phyloP scores from a whole-genome alignment of 2,888 invertebrate species.

The Meiosimyza platycephala region DNA sequence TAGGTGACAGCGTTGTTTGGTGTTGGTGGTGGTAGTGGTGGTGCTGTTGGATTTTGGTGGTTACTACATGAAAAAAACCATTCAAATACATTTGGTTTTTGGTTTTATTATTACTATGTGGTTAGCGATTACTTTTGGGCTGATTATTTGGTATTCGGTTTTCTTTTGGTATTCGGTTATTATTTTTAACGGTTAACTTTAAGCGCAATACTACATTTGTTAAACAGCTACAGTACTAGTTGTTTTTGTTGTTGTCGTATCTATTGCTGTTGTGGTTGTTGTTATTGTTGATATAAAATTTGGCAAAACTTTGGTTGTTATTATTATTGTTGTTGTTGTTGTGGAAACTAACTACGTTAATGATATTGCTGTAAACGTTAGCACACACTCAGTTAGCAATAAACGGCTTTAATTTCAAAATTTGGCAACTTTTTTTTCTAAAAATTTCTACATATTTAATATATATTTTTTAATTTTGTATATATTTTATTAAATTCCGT shows the following conservation, averaged over 20 bases:
- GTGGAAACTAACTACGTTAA: background rate
- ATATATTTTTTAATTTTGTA: constrained; percentile 9
- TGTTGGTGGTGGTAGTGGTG: constrained; percentile 11
- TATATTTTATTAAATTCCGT: too few relatives aligned
- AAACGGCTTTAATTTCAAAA: constrained; percentile 2
- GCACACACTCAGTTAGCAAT: too few relatives aligned
- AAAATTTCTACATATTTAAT: constrained; percentile 17
- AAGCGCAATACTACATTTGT: constrained; percentile 10
- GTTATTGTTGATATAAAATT: background rate
- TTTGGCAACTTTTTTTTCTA: constrained; percentile 21
- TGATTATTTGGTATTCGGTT: constrained; percentile 9
- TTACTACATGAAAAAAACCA: background rate
- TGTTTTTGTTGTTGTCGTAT: constrained; percentile 3
- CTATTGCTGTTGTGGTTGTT: constrained; percentile 18
- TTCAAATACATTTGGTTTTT: background rate
- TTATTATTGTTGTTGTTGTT: constrained; percentile 1
- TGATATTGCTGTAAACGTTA: background rate
- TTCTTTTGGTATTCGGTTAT: background rate
- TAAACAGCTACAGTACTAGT: constrained; percentile 1
- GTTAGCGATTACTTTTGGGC: constrained; percentile 28
- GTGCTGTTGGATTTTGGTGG: constrained; percentile 13
- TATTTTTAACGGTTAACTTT: constrained; percentile 13
- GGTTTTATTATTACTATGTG: constrained; percentile 12
- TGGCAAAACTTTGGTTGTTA: background rate
- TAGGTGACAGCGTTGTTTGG: background rate